Conservation (phyloP, 2,888 invertebrate species). For the Adelphocoris suturalis region DNA sequence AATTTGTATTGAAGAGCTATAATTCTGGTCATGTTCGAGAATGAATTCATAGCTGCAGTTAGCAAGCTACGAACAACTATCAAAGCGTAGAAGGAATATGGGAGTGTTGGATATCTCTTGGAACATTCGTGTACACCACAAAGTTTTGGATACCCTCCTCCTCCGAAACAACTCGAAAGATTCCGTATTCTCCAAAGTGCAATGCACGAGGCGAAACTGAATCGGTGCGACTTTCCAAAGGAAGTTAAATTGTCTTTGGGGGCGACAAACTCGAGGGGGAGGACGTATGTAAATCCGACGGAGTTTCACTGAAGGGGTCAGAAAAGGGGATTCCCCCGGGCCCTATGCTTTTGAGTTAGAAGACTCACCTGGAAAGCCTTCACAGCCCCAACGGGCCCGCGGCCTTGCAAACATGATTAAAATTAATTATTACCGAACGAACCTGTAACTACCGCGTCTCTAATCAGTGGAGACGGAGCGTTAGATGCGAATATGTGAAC, state of each 20-base stretch:
- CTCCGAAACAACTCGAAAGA: constrained; percentile 16
- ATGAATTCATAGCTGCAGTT: too few relatives aligned
- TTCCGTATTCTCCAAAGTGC: neutral
- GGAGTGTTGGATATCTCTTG: too few relatives aligned
- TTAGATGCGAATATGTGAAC: neutral
- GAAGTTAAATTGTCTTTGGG: constrained; percentile 58
- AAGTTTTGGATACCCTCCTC: neutral
- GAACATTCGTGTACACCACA: too few relatives aligned
- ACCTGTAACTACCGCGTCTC: constrained; percentile 26
- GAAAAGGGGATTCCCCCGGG: constrained; percentile 24
- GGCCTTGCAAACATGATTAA: constrained; percentile 61
- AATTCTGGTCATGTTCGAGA: too few relatives aligned
- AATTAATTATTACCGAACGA: constrained; percentile 46
- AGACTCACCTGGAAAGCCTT: constrained; percentile 1
- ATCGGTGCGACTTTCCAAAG: constrained; percentile 1
- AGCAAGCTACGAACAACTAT: too few relatives aligned
- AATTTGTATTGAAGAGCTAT: too few relatives aligned
- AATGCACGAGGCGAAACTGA: too few relatives aligned
- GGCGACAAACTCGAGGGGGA: constrained; percentile 7
- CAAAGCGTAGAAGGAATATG: too few relatives aligned
- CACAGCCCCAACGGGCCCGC: neutral
- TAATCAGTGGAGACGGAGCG: constrained; percentile 18
- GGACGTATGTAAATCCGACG: constrained; percentile 53
- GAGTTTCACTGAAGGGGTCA: constrained; percentile 46
- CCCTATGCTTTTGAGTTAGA: constrained; percentile 31